Evolutionary conservation across 2,888 invertebrate species (phyloP).

Genomic region (Drosophila testacea): DNA sequence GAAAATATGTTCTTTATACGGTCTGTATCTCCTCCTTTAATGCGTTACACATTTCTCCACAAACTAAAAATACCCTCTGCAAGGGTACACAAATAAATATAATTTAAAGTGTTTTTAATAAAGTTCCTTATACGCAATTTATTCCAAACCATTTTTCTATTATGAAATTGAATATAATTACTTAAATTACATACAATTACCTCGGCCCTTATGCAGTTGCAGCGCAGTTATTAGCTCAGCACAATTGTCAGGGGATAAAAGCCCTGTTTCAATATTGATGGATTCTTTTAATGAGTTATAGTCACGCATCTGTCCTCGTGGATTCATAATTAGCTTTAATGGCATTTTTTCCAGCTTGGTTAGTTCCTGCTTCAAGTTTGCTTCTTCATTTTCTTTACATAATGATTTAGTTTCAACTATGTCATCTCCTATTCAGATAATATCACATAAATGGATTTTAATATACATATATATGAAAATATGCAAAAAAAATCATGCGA

Average conservation of each 20-base stretch:
- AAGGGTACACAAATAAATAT: no score
- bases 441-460: conserved; percentile 24
- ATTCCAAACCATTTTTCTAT: neutral
- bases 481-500: neutral
- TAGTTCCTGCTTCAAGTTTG: conserved; percentile 45
- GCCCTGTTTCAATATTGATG: conserved; percentile 87
- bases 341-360: conserved; percentile 83
- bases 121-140: no score
- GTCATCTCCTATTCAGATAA: conserved; percentile 58
- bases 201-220: conserved; percentile 92
- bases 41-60: no score
- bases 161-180: neutral
- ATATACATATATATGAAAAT: neutral
- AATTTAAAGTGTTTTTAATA: no score
- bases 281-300: conserved; percentile 89
- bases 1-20: no score
- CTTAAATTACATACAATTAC: conserved; percentile 82
- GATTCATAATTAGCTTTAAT: conserved; percentile 91
- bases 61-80: no score
- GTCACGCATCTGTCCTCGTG: conserved; percentile 90
- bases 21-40: no score
- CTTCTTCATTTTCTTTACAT: conserved; percentile 81
- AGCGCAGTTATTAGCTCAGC: conserved; percentile 92
- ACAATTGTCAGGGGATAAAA: conserved; percentile 90
- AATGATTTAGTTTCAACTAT: conserved; percentile 41